Conservation (phyloP, 1,140 invertebrate species). For the Carcinoscorpius rotundicauda region DNA sequence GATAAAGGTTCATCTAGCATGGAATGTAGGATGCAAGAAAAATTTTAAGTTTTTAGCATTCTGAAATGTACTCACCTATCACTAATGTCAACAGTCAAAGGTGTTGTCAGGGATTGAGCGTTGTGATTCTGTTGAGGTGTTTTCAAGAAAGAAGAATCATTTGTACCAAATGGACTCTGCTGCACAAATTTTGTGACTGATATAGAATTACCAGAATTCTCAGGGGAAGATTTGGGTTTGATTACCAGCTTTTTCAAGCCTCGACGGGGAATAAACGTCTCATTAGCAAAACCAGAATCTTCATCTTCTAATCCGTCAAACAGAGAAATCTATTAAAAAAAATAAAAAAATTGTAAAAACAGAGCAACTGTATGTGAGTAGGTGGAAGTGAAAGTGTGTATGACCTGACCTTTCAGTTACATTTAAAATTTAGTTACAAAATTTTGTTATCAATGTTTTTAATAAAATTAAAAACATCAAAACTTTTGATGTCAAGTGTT, state of each 20-base stretch:
- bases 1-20: too few species aligned
- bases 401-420: too few species aligned
- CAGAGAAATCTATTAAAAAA: slow-evolving; percentile 22
- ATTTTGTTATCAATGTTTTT: not conserved
- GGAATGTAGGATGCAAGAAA: too few species aligned
- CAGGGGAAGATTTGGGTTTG: slow-evolving; percentile 26
- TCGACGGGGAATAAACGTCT: slow-evolving; percentile 38
- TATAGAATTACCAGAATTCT: not conserved
- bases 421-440: not conserved
- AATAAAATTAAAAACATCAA: too few species aligned
- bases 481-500: too few species aligned
- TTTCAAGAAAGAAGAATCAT: slow-evolving; percentile 16
- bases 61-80: slow-evolving; percentile 12
- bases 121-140: not conserved
- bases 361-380: too few species aligned
- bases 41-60: too few species aligned
- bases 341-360: not conserved
- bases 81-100: slow-evolving; percentile 15
- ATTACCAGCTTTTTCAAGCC: slow-evolving; percentile 43
- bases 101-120: not conserved
- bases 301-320: slow-evolving; percentile 45
- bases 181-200: too few species aligned
- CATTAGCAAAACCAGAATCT: slow-evolving; percentile 30
- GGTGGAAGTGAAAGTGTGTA: too few species aligned
- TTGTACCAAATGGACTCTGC: not conserved